Conservation (phyloP, 2,797 vertebrate species). For the Taeniopygia guttata region DNA sequence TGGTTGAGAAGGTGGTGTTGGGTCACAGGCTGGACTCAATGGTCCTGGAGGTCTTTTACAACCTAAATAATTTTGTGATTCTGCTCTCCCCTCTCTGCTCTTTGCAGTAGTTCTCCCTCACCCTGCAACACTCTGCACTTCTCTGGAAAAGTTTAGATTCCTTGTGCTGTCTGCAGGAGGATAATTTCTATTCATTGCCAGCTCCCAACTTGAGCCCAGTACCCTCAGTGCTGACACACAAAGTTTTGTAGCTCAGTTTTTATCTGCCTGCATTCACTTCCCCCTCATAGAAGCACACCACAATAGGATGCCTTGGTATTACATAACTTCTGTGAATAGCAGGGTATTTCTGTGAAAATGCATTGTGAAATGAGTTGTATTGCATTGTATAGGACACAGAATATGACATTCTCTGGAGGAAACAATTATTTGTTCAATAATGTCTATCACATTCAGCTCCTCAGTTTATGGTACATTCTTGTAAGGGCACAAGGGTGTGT, state of each 20-base stretch:
- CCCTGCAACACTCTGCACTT: not conserved
- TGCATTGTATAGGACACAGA: slow-evolving; percentile 4
- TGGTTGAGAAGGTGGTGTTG: not conserved
- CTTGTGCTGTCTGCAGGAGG: not conserved
- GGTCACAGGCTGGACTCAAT: not conserved
- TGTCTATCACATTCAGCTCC: not conserved
- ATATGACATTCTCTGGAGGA: not conserved
- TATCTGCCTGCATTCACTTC: not conserved
- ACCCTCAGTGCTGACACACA: not conserved
- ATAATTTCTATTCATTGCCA: not conserved
- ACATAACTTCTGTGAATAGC: not conserved
- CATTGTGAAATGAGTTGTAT: not conserved
- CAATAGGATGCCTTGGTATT: not conserved
- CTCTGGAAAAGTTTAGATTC: not conserved
- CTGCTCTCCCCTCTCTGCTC: not conserved
- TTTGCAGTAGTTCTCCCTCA: not conserved
- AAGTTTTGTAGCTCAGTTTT: not conserved
- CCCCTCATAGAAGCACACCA: not conserved
- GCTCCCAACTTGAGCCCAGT: not conserved
- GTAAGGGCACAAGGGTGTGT: not conserved
- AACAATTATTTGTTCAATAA: slow-evolving; percentile 40
- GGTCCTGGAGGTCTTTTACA: not conserved
- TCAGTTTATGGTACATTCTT: not conserved
- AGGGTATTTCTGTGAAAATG: not conserved
- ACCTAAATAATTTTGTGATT: too few relatives aligned